Evolutionary conservation across 2,888 invertebrate genomes (phyloP).

Genomic region (Celastrina argiolus): DNA sequence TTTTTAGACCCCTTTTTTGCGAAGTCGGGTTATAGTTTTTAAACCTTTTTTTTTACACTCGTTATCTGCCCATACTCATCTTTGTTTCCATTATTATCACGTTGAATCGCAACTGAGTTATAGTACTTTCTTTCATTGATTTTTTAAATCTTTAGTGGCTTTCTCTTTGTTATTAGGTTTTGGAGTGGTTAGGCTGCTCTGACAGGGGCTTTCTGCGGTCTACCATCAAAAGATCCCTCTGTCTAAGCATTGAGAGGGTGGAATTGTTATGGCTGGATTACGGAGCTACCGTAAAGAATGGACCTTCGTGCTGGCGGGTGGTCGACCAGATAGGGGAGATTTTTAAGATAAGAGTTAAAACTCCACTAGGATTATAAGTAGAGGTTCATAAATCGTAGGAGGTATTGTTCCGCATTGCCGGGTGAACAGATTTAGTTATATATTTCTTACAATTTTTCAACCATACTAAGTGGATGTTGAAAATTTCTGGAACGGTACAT

Average conservation of each 20-base stretch:
- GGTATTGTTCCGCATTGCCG: neutral
- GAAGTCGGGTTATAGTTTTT: too few relatives aligned
- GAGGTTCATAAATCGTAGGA: neutral
- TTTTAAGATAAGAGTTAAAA: constrained; percentile 11
- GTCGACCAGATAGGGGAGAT: neutral
- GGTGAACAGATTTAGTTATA: neutral
- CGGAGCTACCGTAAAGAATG: constrained; percentile 8
- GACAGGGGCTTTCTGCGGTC: neutral
- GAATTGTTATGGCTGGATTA: constrained; percentile 7
- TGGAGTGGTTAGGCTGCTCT: too few relatives aligned
- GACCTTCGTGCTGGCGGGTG: neutral
- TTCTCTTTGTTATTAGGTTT: neutral
- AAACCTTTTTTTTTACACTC: too few relatives aligned
- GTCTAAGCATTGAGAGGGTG: constrained; percentile 6
- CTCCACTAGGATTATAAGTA: neutral
- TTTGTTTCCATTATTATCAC: too few relatives aligned
- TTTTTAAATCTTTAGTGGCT: neutral
- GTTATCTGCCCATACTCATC: too few relatives aligned
- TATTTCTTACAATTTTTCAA: neutral
- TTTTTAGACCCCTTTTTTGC: too few relatives aligned
- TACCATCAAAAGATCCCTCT: neutral
- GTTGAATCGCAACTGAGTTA: too few relatives aligned
- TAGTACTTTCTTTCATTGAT: too few relatives aligned
- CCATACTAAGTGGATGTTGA: too few relatives aligned
- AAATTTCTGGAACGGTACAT: too few relatives aligned